Base-by-base conservation (phyloP, 1,140 invertebrate species). In the Zaprionus davidi region DNA sequence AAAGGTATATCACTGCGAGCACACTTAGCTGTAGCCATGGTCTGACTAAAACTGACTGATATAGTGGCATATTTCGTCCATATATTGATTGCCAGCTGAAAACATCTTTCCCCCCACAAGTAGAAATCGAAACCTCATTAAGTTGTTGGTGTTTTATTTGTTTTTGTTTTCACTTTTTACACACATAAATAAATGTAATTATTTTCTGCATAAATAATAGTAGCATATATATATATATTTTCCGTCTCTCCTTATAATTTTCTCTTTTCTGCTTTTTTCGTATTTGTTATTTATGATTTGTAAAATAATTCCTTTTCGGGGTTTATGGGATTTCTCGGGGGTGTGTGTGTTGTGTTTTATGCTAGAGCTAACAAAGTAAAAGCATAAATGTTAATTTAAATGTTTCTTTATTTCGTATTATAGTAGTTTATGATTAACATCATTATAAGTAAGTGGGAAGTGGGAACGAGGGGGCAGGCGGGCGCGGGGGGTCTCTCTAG, bases 181-280 rank as follows among this genome's bases (percentile, higher is more conserved):
- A 75, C 78, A 88, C 84, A 87, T 80, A 86, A 87, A 86, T 82
- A 87, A 75, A 79, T 82, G 49, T 44, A 83, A 78, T 82, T 86
- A 80, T 78, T 77, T 80, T 63, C 67, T 77, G 83, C 80, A 88
- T 87, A 87, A 87, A 80, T 88, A 81, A 82, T 76, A 78, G 75
- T 83, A 88, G 58, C 28, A 64, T 36, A 74, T 46, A 69, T 60
- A 59, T 58, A 60, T 58, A 36, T 60, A 34, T 31, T 70, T 62
- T 51, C 1, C 20, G 13, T 51, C 9, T 51, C 11, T 31, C 7
- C 5, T 26, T 5, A 26, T 11, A 34, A 11, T 34, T 34, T 34
- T 34, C 31, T 34, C 31, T 34, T 34, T 34, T 34, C 31, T 34
- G 31, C 9, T 2, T 34, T 11, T 22, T 53, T 20, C 13, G 3